Evolutionary conservation across 2,797 vertebrate species (phyloP), one percentile per base, ranked within the genome.

Genomic region (Ptychadena robeensis): DNA sequence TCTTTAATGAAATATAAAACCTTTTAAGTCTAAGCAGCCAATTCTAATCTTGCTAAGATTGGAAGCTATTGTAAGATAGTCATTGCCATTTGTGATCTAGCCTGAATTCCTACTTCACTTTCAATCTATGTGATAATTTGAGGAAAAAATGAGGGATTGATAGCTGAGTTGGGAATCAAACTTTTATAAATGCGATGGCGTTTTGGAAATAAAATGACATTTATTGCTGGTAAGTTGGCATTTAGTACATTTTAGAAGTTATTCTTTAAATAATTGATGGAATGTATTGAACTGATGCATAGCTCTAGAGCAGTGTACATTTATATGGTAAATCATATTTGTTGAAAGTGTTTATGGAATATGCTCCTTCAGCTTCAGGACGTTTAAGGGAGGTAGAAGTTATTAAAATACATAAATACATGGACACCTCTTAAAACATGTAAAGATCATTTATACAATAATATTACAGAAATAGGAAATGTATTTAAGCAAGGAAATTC

Each of bases 81-180:
- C 28, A 80, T 72, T 80, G 68, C 35, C 57, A 44, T 80, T 72
- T 40, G n/a, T 80, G 44, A 80, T 61, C 53, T 57, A 59, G 32
- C 44, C 38, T 79, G 37, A 77, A 67, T 48, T 77, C 35, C 59
- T 81, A 64, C 71, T 81, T 81, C 59, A 81, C 79, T 57, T 81
- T 81, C 61, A 73, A 81, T 34, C 40, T 74, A 69, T 69, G 63
- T 74, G 63, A 63, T 64, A 44, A 82, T 57, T 68, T 75, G n/a
- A 82, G 22, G 67, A 81, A 68, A 73, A n/a, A 74, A 68, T 75
- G 28, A 66, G 30, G 40, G 12, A 35, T 37, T 66, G 38, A 64
- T 67, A 53, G 73, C 27, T 31, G 44, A 59, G 32, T 53, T 73
- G 53, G 22, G 35, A 73, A 75, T 61, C 37, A 48, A 38, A 37